Percentiles rank a stretch among this genome's conserved stretches.
These are phyloP conservation scores for Trachops cirrhosus DNA, from an alignment of 2,797 vertebrate species.

Conservation along the genomic window DNA sequence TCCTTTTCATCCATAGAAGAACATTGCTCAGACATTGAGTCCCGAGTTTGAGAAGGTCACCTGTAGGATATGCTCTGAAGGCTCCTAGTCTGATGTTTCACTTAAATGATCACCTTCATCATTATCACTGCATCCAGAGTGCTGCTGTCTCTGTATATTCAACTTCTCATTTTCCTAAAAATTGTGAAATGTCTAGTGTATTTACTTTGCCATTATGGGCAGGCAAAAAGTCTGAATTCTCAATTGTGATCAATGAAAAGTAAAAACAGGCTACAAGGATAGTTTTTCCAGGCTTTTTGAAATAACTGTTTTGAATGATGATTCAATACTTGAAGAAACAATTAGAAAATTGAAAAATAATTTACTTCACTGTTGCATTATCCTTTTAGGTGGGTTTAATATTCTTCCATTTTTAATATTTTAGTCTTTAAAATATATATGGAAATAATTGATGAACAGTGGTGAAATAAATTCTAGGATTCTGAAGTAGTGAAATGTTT, in stretches of 20 bases:
- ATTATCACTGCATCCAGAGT: neutral
- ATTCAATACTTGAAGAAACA: neutral
- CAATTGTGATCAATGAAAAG: neutral
- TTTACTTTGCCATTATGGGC: neutral
- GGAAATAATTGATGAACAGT: neutral
- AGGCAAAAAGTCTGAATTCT: neutral
- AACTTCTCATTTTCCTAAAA: neutral
- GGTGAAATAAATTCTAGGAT: slow-evolving; percentile 19
- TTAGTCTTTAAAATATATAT: neutral
- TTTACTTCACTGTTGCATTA: neutral
- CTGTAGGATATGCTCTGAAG: neutral
- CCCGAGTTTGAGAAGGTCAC: neutral
- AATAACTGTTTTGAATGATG: neutral
- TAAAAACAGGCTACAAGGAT: neutral
- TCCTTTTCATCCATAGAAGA: neutral
- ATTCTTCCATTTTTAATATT: slow-evolving; percentile 8
- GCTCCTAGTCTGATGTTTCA: neutral
- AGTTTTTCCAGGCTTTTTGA: neutral
- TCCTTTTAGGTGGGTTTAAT: slow-evolving; percentile 12
- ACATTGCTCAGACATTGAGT: neutral
- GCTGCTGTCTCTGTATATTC: neutral
- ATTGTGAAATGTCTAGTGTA: neutral
- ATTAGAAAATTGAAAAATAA: neutral
- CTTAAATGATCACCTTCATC: neutral
- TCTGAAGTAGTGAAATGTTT: neutral